Conservation (phyloP, 2,888 invertebrate species). For the Blera fallax region DNA sequence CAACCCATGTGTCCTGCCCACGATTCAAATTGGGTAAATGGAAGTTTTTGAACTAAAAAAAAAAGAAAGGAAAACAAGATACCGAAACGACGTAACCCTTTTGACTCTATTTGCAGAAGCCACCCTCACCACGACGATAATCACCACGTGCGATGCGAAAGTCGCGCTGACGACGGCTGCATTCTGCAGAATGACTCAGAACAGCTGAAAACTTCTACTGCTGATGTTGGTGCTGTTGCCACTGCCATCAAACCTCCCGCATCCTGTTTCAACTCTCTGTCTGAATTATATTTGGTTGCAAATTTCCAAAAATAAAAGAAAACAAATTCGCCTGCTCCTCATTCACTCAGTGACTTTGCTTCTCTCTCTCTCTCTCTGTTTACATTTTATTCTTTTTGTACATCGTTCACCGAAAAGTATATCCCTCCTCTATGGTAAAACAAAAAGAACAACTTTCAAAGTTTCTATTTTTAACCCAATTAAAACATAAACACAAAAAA, state of each 20-base stretch:
- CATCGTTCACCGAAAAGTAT: constrained; percentile 66
- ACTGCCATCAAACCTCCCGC: constrained; percentile 15
- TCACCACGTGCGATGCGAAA: constrained; percentile 51
- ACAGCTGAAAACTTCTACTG: constrained; percentile 43
- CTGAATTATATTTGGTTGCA: constrained; percentile 48
- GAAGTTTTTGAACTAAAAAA: constrained; percentile 16
- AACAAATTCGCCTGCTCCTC: constrained; percentile 19
- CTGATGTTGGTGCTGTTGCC: constrained; percentile 2
- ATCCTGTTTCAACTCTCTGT: constrained; percentile 43
- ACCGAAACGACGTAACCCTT: constrained; percentile 31
- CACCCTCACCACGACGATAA: constrained; percentile 55
- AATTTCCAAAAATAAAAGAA: constrained; percentile 3
- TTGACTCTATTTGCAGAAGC: constrained; percentile 49
- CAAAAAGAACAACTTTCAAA: constrained; percentile 57
- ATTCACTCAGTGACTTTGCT: constrained; percentile 31
- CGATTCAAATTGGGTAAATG: constrained; percentile 47
- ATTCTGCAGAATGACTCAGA: constrained; percentile 63
- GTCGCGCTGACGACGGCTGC: constrained; percentile 46
- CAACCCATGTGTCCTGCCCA: not conserved
- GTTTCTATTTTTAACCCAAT: constrained; percentile 72
- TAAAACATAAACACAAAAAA: constrained; percentile 64
- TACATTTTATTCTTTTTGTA: constrained; percentile 57
- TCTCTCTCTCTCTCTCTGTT: constrained; percentile 36
- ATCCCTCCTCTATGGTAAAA: constrained; percentile 13
- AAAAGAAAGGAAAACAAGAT: constrained; percentile 5